These are phyloP conservation scores for Acleris holmiana DNA, from an alignment of 2,888 invertebrate species.

Conservation along the genomic window DNA sequence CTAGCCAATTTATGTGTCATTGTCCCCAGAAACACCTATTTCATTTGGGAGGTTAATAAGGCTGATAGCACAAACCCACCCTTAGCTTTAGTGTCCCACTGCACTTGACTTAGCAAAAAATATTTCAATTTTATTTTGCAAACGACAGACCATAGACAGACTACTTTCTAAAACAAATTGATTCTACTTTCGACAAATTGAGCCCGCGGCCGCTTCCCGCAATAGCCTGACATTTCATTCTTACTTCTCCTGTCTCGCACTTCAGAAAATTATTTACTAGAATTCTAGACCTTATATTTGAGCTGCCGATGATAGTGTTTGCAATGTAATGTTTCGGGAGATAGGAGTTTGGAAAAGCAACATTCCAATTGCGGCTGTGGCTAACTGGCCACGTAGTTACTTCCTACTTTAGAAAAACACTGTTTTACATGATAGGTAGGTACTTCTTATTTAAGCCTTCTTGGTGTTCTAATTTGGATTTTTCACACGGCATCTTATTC, in stretches of 20 bases:
- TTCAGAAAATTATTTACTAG: not conserved
- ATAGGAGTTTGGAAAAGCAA: constrained; percentile 3
- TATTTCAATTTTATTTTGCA: constrained; percentile 52
- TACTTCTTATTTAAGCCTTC: too few relatives aligned
- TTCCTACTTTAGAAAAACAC: constrained; percentile 29
- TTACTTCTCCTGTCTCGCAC: constrained; percentile 44
- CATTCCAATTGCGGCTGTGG: constrained; percentile 13
- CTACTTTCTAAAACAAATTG: constrained; percentile 81
- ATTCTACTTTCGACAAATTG: constrained; percentile 80
- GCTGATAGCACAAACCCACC: not conserved
- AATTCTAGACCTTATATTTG: not conserved
- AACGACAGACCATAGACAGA: constrained; percentile 59
- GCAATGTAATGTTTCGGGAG: not conserved
- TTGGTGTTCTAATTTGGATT: too few relatives aligned
- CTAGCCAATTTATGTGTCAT: not conserved
- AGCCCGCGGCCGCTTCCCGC: constrained; percentile 50
- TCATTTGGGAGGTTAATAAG: too few relatives aligned
- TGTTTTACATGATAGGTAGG: constrained; percentile 3
- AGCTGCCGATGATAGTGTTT: not conserved
- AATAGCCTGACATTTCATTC: constrained; percentile 63
- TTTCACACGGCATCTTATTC: too few relatives aligned
- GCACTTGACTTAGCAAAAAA: not conserved
- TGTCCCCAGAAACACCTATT: too few relatives aligned
- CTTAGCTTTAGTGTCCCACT: not conserved
- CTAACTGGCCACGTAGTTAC: constrained; percentile 32